Conservation (phyloP, 2,113 vertebrate genomes). For the Lathamus discolor region DNA sequence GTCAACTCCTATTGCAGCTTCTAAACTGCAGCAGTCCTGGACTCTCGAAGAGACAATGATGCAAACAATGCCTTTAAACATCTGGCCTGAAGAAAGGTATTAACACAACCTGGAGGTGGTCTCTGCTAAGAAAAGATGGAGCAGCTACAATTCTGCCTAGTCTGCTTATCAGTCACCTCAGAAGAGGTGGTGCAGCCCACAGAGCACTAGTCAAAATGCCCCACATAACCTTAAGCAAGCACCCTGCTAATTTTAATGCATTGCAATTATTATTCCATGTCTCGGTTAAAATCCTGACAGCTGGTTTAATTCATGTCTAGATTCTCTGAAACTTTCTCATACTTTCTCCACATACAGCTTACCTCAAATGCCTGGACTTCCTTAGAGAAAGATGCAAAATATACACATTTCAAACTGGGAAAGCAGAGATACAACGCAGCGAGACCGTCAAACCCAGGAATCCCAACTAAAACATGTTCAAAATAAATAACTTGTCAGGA, state of each 20-base stretch:
- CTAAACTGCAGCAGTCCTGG: background rate
- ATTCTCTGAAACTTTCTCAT: background rate
- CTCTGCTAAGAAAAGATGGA: background rate
- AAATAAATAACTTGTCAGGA: constrained; percentile 65
- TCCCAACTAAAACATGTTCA: background rate
- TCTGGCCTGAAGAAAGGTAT: background rate
- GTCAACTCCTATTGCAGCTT: background rate
- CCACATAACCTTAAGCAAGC: background rate
- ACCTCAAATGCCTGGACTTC: background rate
- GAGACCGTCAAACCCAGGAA: background rate
- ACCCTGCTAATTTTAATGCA: background rate
- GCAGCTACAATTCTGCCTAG: background rate
- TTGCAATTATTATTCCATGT: background rate
- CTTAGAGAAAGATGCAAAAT: constrained; percentile 5
- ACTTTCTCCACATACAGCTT: background rate
- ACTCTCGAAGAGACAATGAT: background rate
- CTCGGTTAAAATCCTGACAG: background rate
- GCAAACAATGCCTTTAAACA: background rate
- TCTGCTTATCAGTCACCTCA: background rate
- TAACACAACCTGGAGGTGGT: background rate
- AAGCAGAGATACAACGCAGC: constrained; percentile 1
- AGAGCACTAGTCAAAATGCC: background rate
- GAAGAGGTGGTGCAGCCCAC: background rate
- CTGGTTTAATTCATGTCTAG: background rate
- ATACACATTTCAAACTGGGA: constrained; percentile 28